Percentiles rank a stretch among this genome's conserved stretches.
Evolutionary conservation across 2,797 vertebrate species (phyloP).

Genomic region (Clangula hyemalis): DNA sequence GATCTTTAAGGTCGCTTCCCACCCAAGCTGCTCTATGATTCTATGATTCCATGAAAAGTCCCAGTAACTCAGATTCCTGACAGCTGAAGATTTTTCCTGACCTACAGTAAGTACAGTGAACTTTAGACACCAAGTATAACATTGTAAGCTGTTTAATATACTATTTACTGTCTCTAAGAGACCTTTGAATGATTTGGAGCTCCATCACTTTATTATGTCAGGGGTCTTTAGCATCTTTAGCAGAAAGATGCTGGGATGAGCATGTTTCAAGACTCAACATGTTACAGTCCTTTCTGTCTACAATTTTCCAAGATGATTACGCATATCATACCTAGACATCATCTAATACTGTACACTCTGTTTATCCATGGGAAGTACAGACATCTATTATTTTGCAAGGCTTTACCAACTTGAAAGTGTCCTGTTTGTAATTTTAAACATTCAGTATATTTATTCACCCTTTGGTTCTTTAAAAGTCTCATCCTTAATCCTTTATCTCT

Average conservation of each 20-base stretch:
- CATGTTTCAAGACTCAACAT: background rate
- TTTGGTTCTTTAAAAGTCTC: conserved; percentile 47
- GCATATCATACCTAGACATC: background rate
- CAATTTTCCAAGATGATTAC: background rate
- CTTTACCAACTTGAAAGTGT: background rate
- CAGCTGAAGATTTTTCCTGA: background rate
- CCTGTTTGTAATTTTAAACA: conserved; percentile 31
- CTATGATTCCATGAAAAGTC: background rate
- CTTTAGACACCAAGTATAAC: background rate
- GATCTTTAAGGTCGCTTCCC: too few species aligned
- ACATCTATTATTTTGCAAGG: background rate
- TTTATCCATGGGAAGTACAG: background rate
- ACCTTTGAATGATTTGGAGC: background rate
- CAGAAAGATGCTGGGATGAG: background rate
- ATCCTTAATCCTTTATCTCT: conserved; percentile 64
- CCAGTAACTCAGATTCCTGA: background rate
- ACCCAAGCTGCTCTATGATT: too few species aligned
- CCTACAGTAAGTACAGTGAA: background rate
- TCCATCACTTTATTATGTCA: background rate
- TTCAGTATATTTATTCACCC: conserved; percentile 28
- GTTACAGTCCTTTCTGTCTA: background rate
- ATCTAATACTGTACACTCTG: background rate
- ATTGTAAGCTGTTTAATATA: background rate
- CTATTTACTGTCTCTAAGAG: background rate
- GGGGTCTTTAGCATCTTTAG: background rate